Conservation (phyloP, 1,140 invertebrate species). For the Goniozus legneri region DNA sequence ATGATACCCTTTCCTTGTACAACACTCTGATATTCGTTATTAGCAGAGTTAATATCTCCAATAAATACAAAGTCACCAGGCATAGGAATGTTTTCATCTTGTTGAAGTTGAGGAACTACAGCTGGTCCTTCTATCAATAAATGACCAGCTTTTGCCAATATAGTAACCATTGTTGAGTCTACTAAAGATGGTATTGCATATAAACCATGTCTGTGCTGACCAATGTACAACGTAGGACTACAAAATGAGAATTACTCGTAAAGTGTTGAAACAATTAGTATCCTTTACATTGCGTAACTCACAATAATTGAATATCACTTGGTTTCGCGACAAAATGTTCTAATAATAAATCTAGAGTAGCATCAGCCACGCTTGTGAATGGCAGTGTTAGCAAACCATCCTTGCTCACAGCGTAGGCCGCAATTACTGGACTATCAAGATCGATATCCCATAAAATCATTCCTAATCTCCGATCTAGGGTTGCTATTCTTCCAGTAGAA, state of each 20-base stretch:
- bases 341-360: conserved; percentile 73
- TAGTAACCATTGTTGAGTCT: conserved; percentile 76
- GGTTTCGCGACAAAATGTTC: conserved; percentile 62
- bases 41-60: conserved; percentile 15
- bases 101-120: conserved; percentile 36
- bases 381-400: conserved; percentile 81
- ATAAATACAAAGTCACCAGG: conserved; percentile 26
- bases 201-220: conserved; percentile 80
- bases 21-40: conserved; percentile 31
- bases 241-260: conserved; percentile 23
- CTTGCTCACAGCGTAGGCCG: conserved; percentile 77
- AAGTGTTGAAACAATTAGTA: background rate
- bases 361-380: conserved; percentile 85
- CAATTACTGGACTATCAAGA: conserved; percentile 86
- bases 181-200: conserved; percentile 91
- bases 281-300: conserved; percentile 42
- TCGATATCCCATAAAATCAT: conserved; percentile 83
- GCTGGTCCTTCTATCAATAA: conserved; percentile 69
- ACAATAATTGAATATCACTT: conserved; percentile 74
- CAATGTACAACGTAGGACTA: conserved; percentile 91
- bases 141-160: conserved; percentile 61
- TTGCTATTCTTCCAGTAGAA: conserved; percentile 81
- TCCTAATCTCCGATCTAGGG: conserved; percentile 70
- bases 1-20: conserved; percentile 30
- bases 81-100: conserved; percentile 33